Base-by-base conservation (phyloP, 1,140 invertebrate species). In the Drosophila sechellia region DNA sequence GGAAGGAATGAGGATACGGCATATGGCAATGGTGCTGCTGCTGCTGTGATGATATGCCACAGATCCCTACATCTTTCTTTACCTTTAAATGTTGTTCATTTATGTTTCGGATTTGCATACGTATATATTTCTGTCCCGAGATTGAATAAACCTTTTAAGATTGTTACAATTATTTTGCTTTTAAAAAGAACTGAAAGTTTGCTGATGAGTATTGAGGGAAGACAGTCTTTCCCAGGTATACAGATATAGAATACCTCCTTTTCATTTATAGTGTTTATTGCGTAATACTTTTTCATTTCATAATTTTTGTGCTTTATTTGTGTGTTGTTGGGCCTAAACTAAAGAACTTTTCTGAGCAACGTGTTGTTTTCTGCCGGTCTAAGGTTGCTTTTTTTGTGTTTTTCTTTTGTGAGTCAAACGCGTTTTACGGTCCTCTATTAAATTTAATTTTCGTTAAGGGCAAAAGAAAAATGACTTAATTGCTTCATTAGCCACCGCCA, bases 381-480 rank as follows among this genome's bases (percentile, higher is more conserved):
- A 49, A 56, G 40, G 46, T 50, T 77, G 52, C 66, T 43, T 77
- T 60, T 55, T 63, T 54, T 61, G 10, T 72, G 37, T 72, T 52
- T 46, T 77, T 49, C 34, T 69, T 56, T 75, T 61, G 55, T 74
- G 56, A 65, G 56, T 64, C 64, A 85, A 85, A 85, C 81, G 63
- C 70, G 81, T 85, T 85, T 39, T 22, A 54, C 43, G 39, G 42
- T 4, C 68, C 68, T 42, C 37, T 72, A 42, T 52, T 22, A 22
- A 22, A 22, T 61, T 49, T 49, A 49, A 48, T 59, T 53, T 68
- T 42, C 40, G 46, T 31, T 27, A 12, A 64, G 69, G 61, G 70
- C 70, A 57, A 61, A 61, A 73, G 48, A 70, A 59, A 75, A 74
- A 68, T 64, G 54, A 61, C 77, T 79, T 84, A 77, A 75, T 84